phyloP scores from a whole-genome alignment of 2,888 invertebrate species.

The Caenorhabditis sp. region DNA sequence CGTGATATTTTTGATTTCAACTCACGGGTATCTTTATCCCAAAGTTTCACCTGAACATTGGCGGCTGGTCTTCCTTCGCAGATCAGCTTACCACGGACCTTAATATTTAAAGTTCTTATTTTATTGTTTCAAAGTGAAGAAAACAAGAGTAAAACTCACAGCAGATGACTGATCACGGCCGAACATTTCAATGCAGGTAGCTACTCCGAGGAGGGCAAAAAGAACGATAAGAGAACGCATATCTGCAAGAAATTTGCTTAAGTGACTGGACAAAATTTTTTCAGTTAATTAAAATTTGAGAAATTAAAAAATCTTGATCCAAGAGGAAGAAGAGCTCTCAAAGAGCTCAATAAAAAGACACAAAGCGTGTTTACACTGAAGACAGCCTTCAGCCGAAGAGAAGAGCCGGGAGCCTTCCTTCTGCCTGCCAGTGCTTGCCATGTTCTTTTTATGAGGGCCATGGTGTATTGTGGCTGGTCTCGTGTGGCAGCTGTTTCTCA shows the following conservation, averaged over 20 bases:
- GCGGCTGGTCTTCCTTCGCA: slow-evolving; percentile 67
- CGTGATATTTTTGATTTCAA: too few species aligned
- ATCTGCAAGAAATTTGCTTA: slow-evolving; percentile 21
- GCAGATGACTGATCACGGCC: slow-evolving; percentile 70
- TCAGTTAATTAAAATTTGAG: too few species aligned
- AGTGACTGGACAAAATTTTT: too few species aligned
- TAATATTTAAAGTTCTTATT: too few species aligned
- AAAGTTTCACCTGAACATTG: slow-evolving; percentile 70
- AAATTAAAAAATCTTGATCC: neutral
- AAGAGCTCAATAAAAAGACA: slow-evolving; percentile 8
- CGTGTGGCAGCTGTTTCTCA: slow-evolving; percentile 44
- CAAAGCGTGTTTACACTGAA: slow-evolving; percentile 39
- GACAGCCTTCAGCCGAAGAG: slow-evolving; percentile 19
- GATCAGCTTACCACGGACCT: slow-evolving; percentile 68
- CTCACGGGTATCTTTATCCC: slow-evolving; percentile 72
- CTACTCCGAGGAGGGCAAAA: slow-evolving; percentile 39
- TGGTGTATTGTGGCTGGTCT: slow-evolving; percentile 40
- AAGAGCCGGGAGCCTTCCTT: slow-evolving; percentile 12
- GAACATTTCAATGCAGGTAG: slow-evolving; percentile 63
- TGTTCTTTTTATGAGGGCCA: slow-evolving; percentile 58
- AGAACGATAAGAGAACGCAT: slow-evolving; percentile 58
- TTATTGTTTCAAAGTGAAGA: neutral
- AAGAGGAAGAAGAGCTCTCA: slow-evolving; percentile 1
- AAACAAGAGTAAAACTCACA: slow-evolving; percentile 50
- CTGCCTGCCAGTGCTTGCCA: slow-evolving; percentile 55